Evolutionary conservation across 2,888 invertebrate species (phyloP).

Genomic region (Coleophora deauratella): DNA sequence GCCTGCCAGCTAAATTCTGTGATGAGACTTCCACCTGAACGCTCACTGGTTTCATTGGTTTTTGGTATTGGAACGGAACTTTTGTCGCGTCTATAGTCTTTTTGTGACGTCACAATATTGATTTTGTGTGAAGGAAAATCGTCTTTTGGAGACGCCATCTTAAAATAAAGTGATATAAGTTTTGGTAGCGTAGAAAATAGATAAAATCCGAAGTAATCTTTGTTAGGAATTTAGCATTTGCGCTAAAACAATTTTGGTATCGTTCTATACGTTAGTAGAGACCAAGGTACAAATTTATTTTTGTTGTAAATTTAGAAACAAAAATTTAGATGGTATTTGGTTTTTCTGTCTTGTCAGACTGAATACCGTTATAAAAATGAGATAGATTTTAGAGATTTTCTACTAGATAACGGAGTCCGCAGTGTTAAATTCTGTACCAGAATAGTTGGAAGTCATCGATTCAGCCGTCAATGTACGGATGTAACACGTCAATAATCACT

Average conservation of each 20-base stretch:
- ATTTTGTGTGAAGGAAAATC: conserved; percentile 59
- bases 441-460: conserved; percentile 54
- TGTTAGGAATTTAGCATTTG: conserved; percentile 52
- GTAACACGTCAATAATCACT: conserved; percentile 72
- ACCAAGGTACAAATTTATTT: conserved; percentile 82
- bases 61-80: too few relatives aligned
- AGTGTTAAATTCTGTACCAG: conserved; percentile 22
- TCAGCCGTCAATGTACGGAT: conserved; percentile 58
- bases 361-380: conserved; percentile 40
- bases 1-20: too few relatives aligned
- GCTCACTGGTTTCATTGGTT: too few relatives aligned
- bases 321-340: conserved; percentile 65
- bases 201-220: conserved; percentile 70
- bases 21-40: too few relatives aligned
- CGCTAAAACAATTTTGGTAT: conserved; percentile 55
- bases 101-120: conserved; percentile 72
- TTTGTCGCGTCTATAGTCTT: background rate
- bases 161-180: conserved; percentile 75
- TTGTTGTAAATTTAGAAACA: conserved; percentile 42
- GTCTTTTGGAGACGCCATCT: conserved; percentile 73
- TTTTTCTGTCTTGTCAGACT: conserved; percentile 44
- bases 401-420: conserved; percentile 17
- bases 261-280: conserved; percentile 81
- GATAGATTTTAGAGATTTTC: conserved; percentile 25
- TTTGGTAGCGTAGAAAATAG: conserved; percentile 74